Base-by-base conservation (phyloP, 2,888 invertebrate species). In the Hermaeophaga mercurialis region DNA sequence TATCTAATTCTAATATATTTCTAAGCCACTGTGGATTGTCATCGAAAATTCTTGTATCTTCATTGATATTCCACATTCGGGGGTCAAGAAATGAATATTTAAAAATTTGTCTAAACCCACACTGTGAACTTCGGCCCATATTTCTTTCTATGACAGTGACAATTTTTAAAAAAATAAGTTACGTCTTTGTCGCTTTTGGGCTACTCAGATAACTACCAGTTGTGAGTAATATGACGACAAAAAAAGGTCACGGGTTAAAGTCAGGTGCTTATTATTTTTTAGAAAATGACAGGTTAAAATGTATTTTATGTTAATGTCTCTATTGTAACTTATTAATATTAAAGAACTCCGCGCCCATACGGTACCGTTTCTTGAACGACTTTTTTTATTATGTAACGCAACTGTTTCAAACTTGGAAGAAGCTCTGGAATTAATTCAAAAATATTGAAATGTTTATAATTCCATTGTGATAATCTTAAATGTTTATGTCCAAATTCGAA, bases 291-390 rank as follows among this genome's bases (percentile, higher is more conserved):
- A 52, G 43, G 19, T 52, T 44, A 24, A 52, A 52, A 43, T 52
- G 52, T 52, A 52, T 52, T 52, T 52, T 52, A 52, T 52, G 52
- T 43, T 52, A 52, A 52, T 52, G 52, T 44, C 52, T 52, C 19
- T 52, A 52, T 52, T 24, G 43, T 44, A 24, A 5, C 43, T 43
- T 44, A 52, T 52, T 52, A 52, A 52, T 52, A 43, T 52, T 52
- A 34, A 52, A 52, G n/a, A 22, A 43, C n/a, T 52, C 52, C 52
- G 19, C 43, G 36, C 52, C 52, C 34, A 50, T 50, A 33, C 17
- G 11, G 34, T 31, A 39, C 28, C 18, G 19, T 52, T 43, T 26
- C n/a, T 43, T 43, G 34, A 48, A 26, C 48, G 28, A 26, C 24
- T 26, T 48, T 38, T 48, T 11, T 22, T 15, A 28, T 28, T 22